Base-by-base conservation (phyloP, 2,888 invertebrate species). In the Ectemnius lituratus region DNA sequence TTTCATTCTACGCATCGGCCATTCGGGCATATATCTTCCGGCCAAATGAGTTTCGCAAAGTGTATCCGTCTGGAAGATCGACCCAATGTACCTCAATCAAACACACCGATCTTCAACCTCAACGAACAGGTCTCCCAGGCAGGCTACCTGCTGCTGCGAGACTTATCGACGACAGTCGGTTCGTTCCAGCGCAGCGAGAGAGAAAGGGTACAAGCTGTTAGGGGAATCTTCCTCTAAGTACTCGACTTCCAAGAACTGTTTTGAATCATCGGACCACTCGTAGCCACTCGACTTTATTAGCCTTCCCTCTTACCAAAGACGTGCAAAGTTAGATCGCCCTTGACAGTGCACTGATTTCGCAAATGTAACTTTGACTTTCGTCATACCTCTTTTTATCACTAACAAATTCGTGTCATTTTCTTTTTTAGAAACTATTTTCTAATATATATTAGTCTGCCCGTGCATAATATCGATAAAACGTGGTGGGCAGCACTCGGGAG, bases 251-350 rank as follows among this genome's bases (percentile, higher is more conserved):
- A 18, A 63, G 75, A 81, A 82, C 46, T 46, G 49, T 62, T 67
- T 70, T 45, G 45, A 62, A 73, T 49, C 28, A 16, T 52, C 61
- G 69, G 6, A 23, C 46, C 66, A 63, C 64, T 73, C 49, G 57
- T n/a, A n/a, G 6, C 18, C 16, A n/a, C 13, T 20, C 52, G 52
- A 27, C 56, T 23, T 79, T 75, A 75, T 81, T 79, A 79, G 59
- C 66, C 66, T 72, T 6, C 52, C 56, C 61, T 60, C 63, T 67
- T 37, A 73, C 67, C 70, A 69, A 65, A 37, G 28, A 47, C 47
- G 63, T 37, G 74, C 77, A 73, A 71, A 73, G 75, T 81, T 82
- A 81, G 80, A 80, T 69, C 68, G 81, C 69, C 81, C 81, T 81
- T 81, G 81, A 72, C 79, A 76, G 67, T 79, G 79, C 73, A 37